Percentiles rank a stretch among this genome's conserved stretches.
Evolutionary conservation across 2,888 invertebrate species (phyloP).

Genomic region (Andrena chrysosceles): DNA sequence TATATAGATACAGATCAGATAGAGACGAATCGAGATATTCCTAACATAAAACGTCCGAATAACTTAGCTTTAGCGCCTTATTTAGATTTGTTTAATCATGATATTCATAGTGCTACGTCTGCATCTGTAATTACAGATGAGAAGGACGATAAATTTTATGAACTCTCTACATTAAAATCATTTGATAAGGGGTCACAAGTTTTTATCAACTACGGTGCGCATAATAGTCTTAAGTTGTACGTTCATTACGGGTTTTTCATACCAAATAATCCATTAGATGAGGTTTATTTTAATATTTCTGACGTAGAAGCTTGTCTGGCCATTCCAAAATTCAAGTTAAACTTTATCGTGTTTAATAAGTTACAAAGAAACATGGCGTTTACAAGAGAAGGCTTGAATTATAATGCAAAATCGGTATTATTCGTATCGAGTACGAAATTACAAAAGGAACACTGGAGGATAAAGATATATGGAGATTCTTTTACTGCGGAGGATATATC

Average conservation of each 20-base stretch:
- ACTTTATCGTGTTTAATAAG: slow-evolving; percentile 88
- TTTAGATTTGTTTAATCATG: slow-evolving; percentile 96
- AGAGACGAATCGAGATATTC: slow-evolving; percentile 61
- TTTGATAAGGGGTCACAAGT: slow-evolving; percentile 90
- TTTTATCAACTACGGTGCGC: slow-evolving; percentile 95
- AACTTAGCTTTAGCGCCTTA: slow-evolving; percentile 92
- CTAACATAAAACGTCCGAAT: slow-evolving; percentile 75
- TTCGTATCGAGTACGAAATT: slow-evolving; percentile 73
- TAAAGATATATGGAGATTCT: slow-evolving; percentile 75
- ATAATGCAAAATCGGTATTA: slow-evolving; percentile 86
- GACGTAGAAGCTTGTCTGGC: slow-evolving; percentile 86
- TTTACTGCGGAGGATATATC: slow-evolving; percentile 70
- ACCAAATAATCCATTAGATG: slow-evolving; percentile 89
- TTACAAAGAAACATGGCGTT: slow-evolving; percentile 89
- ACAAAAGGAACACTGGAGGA: slow-evolving; percentile 68
- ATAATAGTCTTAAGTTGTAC: slow-evolving; percentile 92
- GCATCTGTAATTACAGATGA: slow-evolving; percentile 83
- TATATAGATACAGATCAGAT: slow-evolving; percentile 87
- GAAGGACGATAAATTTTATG: slow-evolving; percentile 85
- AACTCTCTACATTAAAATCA: slow-evolving; percentile 86
- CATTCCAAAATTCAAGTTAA: slow-evolving; percentile 84
- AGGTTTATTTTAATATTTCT: slow-evolving; percentile 87
- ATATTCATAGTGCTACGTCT: slow-evolving; percentile 87
- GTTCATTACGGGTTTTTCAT: slow-evolving; percentile 95
- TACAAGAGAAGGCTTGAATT: slow-evolving; percentile 88